Conservation (phyloP, 2,888 invertebrate genomes). For the Philereme vetulata region DNA sequence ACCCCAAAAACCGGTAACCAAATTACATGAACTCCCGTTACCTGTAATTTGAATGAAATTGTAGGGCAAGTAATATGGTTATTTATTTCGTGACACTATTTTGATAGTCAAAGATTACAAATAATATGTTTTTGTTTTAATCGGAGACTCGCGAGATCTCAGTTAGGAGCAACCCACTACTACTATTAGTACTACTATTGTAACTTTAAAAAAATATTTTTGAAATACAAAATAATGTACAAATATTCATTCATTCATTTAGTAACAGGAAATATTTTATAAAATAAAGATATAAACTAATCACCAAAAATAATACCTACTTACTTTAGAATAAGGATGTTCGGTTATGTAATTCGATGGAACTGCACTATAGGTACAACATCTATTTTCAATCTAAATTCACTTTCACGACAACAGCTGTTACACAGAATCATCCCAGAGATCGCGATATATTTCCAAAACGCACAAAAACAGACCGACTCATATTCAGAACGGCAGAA, state of each 20-base stretch:
- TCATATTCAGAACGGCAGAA: conserved; percentile 47
- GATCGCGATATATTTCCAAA: conserved; percentile 33
- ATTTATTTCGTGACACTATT: too few species aligned
- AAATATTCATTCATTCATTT: neutral
- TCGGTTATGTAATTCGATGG: conserved; percentile 45
- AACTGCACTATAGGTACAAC: conserved; percentile 49
- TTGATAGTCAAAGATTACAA: too few species aligned
- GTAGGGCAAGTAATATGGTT: too few species aligned
- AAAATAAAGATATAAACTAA: neutral
- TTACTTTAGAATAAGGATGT: conserved; percentile 19
- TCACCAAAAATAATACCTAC: conserved; percentile 23
- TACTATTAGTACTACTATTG: too few species aligned
- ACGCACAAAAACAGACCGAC: conserved; percentile 46
- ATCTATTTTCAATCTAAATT: conserved; percentile 36
- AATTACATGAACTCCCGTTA: too few species aligned
- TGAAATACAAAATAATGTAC: too few species aligned
- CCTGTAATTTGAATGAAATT: too few species aligned
- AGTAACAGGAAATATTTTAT: neutral
- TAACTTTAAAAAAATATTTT: too few species aligned
- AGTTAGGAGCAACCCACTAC: too few species aligned
- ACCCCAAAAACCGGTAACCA: too few species aligned
- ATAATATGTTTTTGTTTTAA: too few species aligned
- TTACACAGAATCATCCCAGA: conserved; percentile 52
- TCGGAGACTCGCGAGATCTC: too few species aligned
- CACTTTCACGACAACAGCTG: conserved; percentile 64